Evolutionary conservation across 2,113 vertebrate species (phyloP).

Genomic region (Pomatostomus ruficeps): DNA sequence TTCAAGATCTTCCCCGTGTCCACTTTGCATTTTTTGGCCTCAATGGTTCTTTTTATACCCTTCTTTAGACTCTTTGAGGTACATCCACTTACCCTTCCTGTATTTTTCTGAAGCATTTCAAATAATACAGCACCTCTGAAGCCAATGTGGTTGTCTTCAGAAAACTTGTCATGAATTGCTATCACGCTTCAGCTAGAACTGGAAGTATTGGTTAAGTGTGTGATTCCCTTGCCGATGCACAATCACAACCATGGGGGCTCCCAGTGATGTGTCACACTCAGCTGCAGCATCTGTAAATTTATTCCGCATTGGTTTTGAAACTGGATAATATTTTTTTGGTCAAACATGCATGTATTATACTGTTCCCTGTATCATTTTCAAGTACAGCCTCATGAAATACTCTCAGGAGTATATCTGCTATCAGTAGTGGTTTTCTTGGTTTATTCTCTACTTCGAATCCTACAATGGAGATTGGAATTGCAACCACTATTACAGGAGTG

Average conservation of each 20-base stretch:
- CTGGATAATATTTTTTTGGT: not conserved
- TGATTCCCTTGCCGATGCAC: not conserved
- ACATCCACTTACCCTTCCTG: not conserved
- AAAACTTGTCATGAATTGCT: not conserved
- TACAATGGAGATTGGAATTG: not conserved
- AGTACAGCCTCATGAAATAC: not conserved
- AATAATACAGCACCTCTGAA: not conserved
- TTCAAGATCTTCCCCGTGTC: not conserved
- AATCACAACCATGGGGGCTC: not conserved
- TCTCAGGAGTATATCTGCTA: not conserved
- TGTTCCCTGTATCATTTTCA: not conserved
- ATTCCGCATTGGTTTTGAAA: not conserved
- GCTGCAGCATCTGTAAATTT: not conserved
- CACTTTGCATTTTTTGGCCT: not conserved
- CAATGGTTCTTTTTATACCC: not conserved
- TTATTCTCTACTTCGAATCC: not conserved
- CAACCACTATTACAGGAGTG: not conserved
- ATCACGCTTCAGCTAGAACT: not conserved
- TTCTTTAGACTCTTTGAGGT: not conserved
- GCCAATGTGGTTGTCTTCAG: not conserved
- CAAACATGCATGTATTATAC: not conserved
- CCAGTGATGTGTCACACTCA: not conserved
- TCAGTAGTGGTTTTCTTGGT: not conserved
- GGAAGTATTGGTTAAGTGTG: not conserved
- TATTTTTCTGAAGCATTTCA: not conserved